phyloP scores from a whole-genome alignment of 2,888 invertebrate genomes.

The Drosophila imparisetae region DNA sequence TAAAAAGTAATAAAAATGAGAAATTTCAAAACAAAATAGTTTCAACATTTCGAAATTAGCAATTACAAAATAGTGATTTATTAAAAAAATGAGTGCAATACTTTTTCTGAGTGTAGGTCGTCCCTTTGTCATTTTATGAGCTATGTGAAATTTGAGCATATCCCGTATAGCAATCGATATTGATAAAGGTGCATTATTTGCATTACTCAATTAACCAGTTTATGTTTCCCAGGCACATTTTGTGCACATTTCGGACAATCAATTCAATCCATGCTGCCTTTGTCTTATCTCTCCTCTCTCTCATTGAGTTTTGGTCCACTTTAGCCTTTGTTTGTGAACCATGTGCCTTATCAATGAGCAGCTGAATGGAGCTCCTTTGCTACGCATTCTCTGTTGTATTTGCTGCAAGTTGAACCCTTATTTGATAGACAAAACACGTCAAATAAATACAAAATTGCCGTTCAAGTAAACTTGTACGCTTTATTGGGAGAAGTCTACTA shows the following conservation, averaged over 20 bases:
- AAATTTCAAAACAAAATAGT: too few relatives aligned
- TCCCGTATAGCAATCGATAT: slow-evolving; percentile 66
- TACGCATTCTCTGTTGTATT: neutral
- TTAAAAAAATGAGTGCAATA: neutral
- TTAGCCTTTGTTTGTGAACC: slow-evolving; percentile 20
- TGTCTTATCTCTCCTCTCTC: slow-evolving; percentile 13
- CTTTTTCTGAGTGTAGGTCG: slow-evolving; percentile 4
- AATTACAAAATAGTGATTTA: too few relatives aligned
- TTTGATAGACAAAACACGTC: neutral
- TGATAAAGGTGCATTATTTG: slow-evolving; percentile 54
- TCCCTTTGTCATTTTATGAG: slow-evolving; percentile 18
- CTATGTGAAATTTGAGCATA: slow-evolving; percentile 39
- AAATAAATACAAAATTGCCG: neutral
- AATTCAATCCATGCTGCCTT: slow-evolving; percentile 36
- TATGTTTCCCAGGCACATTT: slow-evolving; percentile 37
- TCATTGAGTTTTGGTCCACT: neutral
- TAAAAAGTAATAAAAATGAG: too few relatives aligned
- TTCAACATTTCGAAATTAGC: too few relatives aligned
- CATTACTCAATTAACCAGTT: slow-evolving; percentile 54
- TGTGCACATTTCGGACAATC: slow-evolving; percentile 23
- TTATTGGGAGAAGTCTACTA: neutral
- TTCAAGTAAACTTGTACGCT: neutral
- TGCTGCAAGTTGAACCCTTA: neutral
- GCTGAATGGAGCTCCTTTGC: slow-evolving; percentile 5
- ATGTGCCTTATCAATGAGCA: slow-evolving; percentile 43